phyloP scores from a whole-genome alignment of 2,113 vertebrate genomes.

The Ctenomys sociabilis region DNA sequence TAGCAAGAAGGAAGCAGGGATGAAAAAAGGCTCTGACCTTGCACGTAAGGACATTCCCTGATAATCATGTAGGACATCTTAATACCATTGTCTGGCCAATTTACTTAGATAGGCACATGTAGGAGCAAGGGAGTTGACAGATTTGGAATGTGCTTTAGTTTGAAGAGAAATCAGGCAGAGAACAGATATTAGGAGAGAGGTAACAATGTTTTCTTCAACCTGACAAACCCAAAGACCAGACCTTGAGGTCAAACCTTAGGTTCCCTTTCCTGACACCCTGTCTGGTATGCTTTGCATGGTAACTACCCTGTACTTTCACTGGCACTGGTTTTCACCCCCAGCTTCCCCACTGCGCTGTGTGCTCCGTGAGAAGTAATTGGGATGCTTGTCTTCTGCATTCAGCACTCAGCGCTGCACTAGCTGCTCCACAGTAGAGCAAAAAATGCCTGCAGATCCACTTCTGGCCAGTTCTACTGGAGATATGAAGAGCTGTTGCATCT shows the following conservation, averaged over 20 bases:
- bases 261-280: background rate
- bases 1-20: background rate
- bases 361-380: background rate
- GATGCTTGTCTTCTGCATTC: background rate
- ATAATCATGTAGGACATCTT: constrained; percentile 1
- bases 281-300: background rate
- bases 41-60: background rate
- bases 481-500: constrained; percentile 38
- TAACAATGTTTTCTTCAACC: background rate
- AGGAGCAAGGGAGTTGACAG: background rate
- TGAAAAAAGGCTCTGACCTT: background rate
- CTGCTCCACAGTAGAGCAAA: background rate
- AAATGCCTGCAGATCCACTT: constrained; percentile 26
- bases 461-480: background rate
- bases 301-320: background rate
- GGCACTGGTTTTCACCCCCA: background rate
- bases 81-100: background rate
- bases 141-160: background rate
- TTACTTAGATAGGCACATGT: background rate
- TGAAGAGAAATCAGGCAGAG: background rate
- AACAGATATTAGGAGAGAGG: background rate
- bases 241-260: background rate
- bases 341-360: background rate
- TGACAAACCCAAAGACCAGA: background rate
- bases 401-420: background rate